phyloP scores from a whole-genome alignment of 2,113 vertebrate genomes.

The Asarcornis scutulata region DNA sequence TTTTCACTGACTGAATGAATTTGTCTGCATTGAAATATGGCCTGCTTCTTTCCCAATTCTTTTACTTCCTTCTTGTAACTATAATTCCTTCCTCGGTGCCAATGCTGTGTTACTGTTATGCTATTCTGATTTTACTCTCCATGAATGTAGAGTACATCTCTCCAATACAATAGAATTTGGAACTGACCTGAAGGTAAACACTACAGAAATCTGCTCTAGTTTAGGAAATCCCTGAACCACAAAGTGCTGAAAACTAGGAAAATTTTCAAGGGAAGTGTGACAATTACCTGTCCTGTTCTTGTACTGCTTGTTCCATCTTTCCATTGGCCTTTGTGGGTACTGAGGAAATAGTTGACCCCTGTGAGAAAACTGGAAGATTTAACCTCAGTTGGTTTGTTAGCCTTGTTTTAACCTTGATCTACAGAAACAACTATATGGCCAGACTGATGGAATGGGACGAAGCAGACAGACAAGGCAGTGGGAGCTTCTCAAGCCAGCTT shows the following conservation, averaged over 20 bases:
- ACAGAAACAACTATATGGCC: not conserved
- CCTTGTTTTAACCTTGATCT: not conserved
- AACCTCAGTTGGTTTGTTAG: not conserved
- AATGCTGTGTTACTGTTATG: rapidly evolving
- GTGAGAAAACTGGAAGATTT: not conserved
- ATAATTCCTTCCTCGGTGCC: not conserved
- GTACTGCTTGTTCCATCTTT: not conserved
- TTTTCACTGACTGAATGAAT: not conserved
- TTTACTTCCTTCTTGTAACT: not conserved
- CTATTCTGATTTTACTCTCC: not conserved
- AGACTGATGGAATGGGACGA: not conserved
- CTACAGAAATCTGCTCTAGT: not conserved
- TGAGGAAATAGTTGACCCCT: not conserved
- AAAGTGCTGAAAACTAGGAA: not conserved
- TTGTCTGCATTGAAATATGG: not conserved
- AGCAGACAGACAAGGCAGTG: not conserved
- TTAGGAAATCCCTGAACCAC: not conserved
- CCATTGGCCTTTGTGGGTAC: not conserved
- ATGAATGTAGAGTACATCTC: not conserved
- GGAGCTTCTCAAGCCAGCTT: not conserved
- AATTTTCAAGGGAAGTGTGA: not conserved
- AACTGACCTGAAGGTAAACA: not conserved
- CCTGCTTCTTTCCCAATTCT: not conserved
- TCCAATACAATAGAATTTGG: not conserved
- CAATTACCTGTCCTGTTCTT: not conserved